Evolutionary conservation across 2,797 vertebrate species (phyloP), one percentile per base, ranked within the genome.

Genomic region (Tapirus indicus): DNA sequence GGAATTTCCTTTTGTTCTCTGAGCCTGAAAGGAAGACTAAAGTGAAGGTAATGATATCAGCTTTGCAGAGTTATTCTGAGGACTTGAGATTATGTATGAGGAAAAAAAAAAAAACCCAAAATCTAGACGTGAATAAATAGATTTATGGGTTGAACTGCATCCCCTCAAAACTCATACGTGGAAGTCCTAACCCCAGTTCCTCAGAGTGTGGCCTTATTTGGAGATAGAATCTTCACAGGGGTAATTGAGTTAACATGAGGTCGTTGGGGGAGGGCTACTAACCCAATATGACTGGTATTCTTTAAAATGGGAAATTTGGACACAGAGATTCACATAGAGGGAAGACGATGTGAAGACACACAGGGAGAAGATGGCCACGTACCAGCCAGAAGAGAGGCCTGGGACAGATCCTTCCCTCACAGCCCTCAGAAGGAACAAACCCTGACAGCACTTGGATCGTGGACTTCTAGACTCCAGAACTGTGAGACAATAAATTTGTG

Each of bases 181-280:
- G 35, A 90, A 47, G 2, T 85, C 14, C 35, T 38, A 72, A 52
- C 16, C 44, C 20, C 25, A 84, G n/a, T 38, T n/a, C 27, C 32
- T 91, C 47, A 74, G 6, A 58, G 0, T 2, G 5, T 29, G 41
- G 68, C 16, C 14, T 25, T 88, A 74, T 9, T 68, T 38, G 66
- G 52, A 90, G 32, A 62, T 2, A 49, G 21, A 49, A 64, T 75
- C 69, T 83, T 77, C 66, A 86, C 9, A 71, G 52, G 87, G 10
- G 7, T 35, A 52, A 90, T 62, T 27, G 5, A 8, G 17, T 74
- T 79, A 44, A 68, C 38, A 47, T 49, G 38, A 72, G 32, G 6
- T 47, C 32, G 47, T 3, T 44, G 4, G 0, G 8, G 6, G 29
- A 16, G 2, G 13, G 4, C 6, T 18, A n/a, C 23, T 66, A 18